These are phyloP conservation scores for Paratilapia polleni DNA, from an alignment of 2,113 vertebrate genomes.

Conservation along the genomic window DNA sequence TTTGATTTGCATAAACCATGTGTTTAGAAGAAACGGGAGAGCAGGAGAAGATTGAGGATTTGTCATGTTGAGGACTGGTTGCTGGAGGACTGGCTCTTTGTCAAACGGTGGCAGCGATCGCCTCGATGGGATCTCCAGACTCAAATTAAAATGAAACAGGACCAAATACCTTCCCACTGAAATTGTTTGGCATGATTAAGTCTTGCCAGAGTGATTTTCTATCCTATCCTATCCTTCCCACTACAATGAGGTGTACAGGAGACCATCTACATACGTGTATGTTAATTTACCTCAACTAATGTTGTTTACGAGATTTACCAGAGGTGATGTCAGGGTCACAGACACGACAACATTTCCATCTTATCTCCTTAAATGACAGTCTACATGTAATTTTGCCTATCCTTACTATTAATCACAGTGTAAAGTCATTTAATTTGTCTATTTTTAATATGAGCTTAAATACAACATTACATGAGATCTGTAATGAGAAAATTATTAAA, in stretches of 20 bases:
- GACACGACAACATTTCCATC: conserved; percentile 50
- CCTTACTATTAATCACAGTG: conserved; percentile 56
- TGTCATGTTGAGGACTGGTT: conserved; percentile 76
- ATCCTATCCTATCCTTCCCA: conserved; percentile 42
- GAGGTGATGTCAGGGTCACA: conserved; percentile 76
- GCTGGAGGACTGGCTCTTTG: conserved; percentile 71
- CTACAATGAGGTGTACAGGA: conserved; percentile 46
- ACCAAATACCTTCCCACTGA: conserved; percentile 66
- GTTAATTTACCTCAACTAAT: conserved; percentile 76
- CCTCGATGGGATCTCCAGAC: conserved; percentile 57
- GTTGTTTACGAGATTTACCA: conserved; percentile 66
- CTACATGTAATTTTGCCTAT: conserved; percentile 40
- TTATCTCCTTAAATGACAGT: conserved; percentile 47
- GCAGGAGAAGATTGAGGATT: conserved; percentile 77
- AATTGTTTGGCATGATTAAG: conserved; percentile 78
- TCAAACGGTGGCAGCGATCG: conserved; percentile 73
- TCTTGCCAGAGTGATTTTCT: conserved; percentile 65
- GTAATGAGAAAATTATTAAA: conserved; percentile 9
- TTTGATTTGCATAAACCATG: conserved; percentile 85
- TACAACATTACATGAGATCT: neutral
- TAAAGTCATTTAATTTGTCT: conserved; percentile 44
- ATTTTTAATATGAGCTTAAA: conserved; percentile 35
- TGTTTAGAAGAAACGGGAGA: conserved; percentile 77
- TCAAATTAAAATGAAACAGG: conserved; percentile 79
- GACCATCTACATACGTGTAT: conserved; percentile 69